Conservation (phyloP, 1,140 invertebrate species). For the Neuroterus valhalla region DNA sequence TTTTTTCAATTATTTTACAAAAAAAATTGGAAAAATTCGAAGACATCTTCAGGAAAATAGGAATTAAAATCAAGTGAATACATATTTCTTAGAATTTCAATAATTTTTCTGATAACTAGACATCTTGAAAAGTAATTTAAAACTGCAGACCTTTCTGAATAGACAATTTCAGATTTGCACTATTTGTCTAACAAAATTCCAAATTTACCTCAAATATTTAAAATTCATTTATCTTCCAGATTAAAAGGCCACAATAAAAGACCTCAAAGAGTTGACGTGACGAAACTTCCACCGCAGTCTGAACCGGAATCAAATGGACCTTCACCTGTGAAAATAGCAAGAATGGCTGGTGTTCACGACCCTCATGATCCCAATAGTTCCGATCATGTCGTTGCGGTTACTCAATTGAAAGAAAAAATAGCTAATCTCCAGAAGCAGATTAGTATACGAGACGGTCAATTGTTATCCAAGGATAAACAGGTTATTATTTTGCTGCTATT, state of each 20-base stretch:
- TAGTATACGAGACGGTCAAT: slow-evolving; percentile 87
- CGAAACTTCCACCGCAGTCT: slow-evolving; percentile 77
- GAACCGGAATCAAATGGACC: slow-evolving; percentile 9
- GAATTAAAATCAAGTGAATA: too few species aligned
- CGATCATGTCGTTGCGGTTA: slow-evolving; percentile 95
- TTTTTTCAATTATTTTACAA: too few species aligned
- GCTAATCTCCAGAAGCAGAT: slow-evolving; percentile 94
- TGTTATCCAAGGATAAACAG: slow-evolving; percentile 93
- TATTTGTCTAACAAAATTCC: too few species aligned
- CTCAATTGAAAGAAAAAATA: slow-evolving; percentile 95
- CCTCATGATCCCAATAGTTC: slow-evolving; percentile 88
- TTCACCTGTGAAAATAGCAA: slow-evolving; percentile 71
- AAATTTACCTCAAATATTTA: too few species aligned
- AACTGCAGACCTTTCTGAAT: too few species aligned
- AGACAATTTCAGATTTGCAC: too few species aligned
- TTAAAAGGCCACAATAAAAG: slow-evolving; percentile 82
- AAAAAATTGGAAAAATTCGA: too few species aligned
- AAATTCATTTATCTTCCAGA: slow-evolving; percentile 64
- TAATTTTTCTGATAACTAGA: too few species aligned
- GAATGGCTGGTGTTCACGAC: slow-evolving; percentile 70
- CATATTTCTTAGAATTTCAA: too few species aligned
- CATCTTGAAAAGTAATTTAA: too few species aligned
- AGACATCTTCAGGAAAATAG: too few species aligned
- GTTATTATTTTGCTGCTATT: too few species aligned
- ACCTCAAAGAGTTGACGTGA: slow-evolving; percentile 83